These are phyloP conservation scores for Lutjanus argentimaculatus DNA, from an alignment of 2,797 vertebrate genomes.

Conservation along the genomic window DNA sequence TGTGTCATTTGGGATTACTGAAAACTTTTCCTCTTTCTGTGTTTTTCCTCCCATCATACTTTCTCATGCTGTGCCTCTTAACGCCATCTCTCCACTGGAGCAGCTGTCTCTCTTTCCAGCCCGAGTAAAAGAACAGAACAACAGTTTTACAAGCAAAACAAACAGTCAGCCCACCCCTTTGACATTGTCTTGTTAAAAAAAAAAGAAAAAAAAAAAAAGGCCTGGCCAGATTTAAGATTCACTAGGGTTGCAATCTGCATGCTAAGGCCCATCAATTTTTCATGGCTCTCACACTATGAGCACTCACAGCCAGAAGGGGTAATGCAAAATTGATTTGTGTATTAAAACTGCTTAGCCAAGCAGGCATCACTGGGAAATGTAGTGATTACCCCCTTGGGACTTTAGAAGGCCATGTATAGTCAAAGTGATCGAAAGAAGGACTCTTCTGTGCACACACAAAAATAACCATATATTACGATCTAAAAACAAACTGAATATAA, in stretches of 20 bases:
- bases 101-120: conserved; percentile 51
- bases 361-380: conserved; percentile 87
- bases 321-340: conserved; percentile 96
- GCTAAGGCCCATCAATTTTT: conserved; percentile 92
- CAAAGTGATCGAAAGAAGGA: conserved; percentile 63
- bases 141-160: conserved; percentile 83
- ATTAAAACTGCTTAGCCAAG: conserved; percentile 93
- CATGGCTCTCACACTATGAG: conserved; percentile 89
- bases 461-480: conserved; percentile 4
- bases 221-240: conserved; percentile 87
- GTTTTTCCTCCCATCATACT: conserved; percentile 30
- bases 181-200: conserved; percentile 82
- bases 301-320: conserved; percentile 90
- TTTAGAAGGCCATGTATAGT: conserved; percentile 68
- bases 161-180: conserved; percentile 78
- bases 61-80: conserved; percentile 44
- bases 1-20: conserved; percentile 30
- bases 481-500: not conserved
- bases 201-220: conserved; percentile 36
- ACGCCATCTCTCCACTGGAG: conserved; percentile 40
- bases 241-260: conserved; percentile 89
- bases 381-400: conserved; percentile 86
- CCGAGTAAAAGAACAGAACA: conserved; percentile 69
- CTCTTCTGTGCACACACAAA: conserved; percentile 39
- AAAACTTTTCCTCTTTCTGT: conserved; percentile 40